Evolutionary conservation across 2,888 invertebrate species (phyloP).

Genomic region (Tachina lurida): DNA sequence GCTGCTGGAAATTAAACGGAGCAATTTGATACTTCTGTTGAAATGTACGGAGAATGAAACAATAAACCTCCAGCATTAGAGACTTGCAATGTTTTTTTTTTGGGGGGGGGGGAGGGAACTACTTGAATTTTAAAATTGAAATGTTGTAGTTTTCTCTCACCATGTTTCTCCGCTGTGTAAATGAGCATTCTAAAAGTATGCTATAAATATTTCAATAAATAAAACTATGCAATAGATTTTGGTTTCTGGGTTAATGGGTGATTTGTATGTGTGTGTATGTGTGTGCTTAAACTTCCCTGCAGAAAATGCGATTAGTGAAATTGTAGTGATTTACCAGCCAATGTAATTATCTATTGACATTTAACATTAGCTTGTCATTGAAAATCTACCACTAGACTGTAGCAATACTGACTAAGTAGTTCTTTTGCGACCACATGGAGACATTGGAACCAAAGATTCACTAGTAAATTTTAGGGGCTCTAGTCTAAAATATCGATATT

Average conservation of each 20-base stretch:
- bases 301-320: too few relatives aligned
- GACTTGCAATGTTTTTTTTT: constrained; percentile 17
- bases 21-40: not conserved
- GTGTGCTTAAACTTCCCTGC: too few relatives aligned
- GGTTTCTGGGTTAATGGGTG: not conserved
- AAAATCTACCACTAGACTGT: too few relatives aligned
- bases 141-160: not conserved
- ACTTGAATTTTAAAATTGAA: constrained; percentile 63
- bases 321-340: too few relatives aligned
- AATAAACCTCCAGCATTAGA: not conserved
- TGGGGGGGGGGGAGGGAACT: not conserved
- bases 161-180: not conserved
- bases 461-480: too few relatives aligned
- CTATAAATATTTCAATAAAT: constrained; percentile 30
- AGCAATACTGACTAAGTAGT: too few relatives aligned
- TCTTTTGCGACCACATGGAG: too few relatives aligned
- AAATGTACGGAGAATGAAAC: not conserved
- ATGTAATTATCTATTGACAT: too few relatives aligned
- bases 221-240: constrained; percentile 46
- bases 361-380: too few relatives aligned
- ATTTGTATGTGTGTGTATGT: not conserved
- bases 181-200: constrained; percentile 37
- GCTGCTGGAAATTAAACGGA: not conserved
- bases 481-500: too few relatives aligned
- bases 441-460: too few relatives aligned